phyloP scores from a whole-genome alignment of 2,797 vertebrate species.

The Aphelocoma californica region DNA sequence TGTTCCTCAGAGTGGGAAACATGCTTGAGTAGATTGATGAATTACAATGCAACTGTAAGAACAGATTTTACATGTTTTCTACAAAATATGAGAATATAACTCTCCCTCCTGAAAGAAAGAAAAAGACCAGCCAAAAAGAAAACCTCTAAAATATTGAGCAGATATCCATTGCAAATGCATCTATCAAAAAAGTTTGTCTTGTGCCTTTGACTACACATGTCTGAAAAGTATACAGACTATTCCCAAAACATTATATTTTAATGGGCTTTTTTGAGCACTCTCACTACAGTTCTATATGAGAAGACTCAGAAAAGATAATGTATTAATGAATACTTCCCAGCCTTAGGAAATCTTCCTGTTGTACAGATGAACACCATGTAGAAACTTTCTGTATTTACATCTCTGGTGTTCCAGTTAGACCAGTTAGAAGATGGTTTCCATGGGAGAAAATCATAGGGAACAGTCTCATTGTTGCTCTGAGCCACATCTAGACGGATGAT shows the following conservation, averaged over 20 bases:
- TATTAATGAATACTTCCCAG: neutral
- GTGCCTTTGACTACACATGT: neutral
- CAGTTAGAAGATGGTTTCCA: neutral
- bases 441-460: neutral
- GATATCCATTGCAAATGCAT: neutral
- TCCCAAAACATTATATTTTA: neutral
- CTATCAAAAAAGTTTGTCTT: neutral
- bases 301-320: neutral
- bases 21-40: neutral
- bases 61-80: neutral
- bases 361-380: neutral
- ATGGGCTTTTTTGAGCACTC: neutral
- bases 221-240: neutral
- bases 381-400: neutral
- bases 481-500: neutral
- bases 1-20: neutral
- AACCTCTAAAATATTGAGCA: neutral
- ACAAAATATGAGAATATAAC: neutral
- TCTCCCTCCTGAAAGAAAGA: fast-evolving
- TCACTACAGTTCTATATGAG: neutral
- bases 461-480: neutral
- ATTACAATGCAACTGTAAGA: neutral
- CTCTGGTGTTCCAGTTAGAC: neutral
- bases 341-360: neutral
- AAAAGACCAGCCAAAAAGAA: fast-evolving